A percentile compares a stretch with the other conserved stretches of the same genome.
Conservation (phyloP, 2,888 invertebrate species). For the Dorcus parallelipipedus region DNA sequence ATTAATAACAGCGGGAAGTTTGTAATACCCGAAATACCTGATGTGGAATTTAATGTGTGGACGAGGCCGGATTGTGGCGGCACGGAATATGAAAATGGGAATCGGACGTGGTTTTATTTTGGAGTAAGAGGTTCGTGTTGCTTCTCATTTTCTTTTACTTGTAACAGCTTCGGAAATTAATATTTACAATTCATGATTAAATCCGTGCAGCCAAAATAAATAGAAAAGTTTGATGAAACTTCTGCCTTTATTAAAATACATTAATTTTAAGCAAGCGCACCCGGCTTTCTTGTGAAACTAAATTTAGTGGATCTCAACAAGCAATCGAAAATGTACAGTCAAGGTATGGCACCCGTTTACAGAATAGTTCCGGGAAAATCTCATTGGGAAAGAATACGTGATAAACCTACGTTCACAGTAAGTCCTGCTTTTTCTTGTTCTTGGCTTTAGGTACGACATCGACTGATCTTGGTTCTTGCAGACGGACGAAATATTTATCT, state of each 20-base stretch:
- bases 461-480: conserved; percentile 42
- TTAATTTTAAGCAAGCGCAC: conserved; percentile 46
- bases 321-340: conserved; percentile 86
- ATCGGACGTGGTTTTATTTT: conserved; percentile 92
- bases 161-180: no score
- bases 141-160: neutral
- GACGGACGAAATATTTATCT: conserved; percentile 70
- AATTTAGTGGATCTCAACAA: conserved; percentile 86
- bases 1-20: conserved; percentile 25
- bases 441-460: neutral
- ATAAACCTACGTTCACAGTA: conserved; percentile 75
- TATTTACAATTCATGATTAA: no score
- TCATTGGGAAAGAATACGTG: conserved; percentile 81
- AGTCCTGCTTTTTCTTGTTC: conserved; percentile 30
- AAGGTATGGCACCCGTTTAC: conserved; percentile 85
- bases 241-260: neutral
- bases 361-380: conserved; percentile 71
- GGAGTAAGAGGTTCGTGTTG: conserved; percentile 59
- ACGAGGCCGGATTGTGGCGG: conserved; percentile 85
- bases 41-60: conserved; percentile 87
- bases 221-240: no score
- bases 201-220: no score
- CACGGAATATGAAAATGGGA: conserved; percentile 83
- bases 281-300: conserved; percentile 64
- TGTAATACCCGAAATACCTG: conserved; percentile 53